A percentile compares a stretch with the other conserved stretches of the same genome.
Evolutionary conservation across 2,888 invertebrate species (phyloP).

Genomic region (Emesis furor): DNA sequence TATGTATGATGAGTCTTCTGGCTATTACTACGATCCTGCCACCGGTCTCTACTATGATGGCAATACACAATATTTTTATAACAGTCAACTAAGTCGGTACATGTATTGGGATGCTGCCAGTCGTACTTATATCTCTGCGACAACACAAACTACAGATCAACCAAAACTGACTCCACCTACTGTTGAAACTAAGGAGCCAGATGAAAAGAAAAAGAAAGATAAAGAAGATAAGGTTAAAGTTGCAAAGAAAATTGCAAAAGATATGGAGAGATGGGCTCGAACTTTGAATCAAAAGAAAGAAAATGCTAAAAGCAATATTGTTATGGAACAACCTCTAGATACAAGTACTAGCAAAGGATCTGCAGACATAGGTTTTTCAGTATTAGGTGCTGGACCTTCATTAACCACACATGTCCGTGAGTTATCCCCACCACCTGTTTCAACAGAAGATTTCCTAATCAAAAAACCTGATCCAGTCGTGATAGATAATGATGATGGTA

Average conservation of each 20-base stretch:
- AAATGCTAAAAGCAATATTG: constrained; percentile 87
- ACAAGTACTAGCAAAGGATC: constrained; percentile 94
- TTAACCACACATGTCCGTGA: constrained; percentile 83
- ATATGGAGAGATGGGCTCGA: constrained; percentile 97
- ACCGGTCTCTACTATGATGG: constrained; percentile 99
- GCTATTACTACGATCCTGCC: constrained; percentile 98
- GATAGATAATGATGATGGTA: constrained; percentile 94
- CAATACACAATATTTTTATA: constrained; percentile 98
- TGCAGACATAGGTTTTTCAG: constrained; percentile 98
- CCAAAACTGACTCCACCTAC: constrained; percentile 84
- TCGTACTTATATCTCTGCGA: constrained; percentile 92
- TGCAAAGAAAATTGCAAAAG: constrained; percentile 99
- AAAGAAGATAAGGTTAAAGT: constrained; percentile 99
- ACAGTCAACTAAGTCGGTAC: constrained; percentile 97
- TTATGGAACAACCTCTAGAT: constrained; percentile 88
- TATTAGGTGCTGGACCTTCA: constrained; percentile 95
- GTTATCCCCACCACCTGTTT: constrained; percentile 83
- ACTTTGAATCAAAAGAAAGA: constrained; percentile 99
- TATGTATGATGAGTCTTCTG: constrained; percentile 98
- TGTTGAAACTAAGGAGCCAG: constrained; percentile 85
- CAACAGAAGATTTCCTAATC: constrained; percentile 85
- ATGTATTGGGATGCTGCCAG: constrained; percentile 98
- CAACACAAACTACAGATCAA: constrained; percentile 80
- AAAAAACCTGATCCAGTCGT: constrained; percentile 89
- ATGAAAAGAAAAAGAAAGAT: constrained; percentile 94